These are phyloP conservation scores for Pholis gunnellus DNA, from an alignment of 2,113 vertebrate genomes.

Conservation along the genomic window DNA sequence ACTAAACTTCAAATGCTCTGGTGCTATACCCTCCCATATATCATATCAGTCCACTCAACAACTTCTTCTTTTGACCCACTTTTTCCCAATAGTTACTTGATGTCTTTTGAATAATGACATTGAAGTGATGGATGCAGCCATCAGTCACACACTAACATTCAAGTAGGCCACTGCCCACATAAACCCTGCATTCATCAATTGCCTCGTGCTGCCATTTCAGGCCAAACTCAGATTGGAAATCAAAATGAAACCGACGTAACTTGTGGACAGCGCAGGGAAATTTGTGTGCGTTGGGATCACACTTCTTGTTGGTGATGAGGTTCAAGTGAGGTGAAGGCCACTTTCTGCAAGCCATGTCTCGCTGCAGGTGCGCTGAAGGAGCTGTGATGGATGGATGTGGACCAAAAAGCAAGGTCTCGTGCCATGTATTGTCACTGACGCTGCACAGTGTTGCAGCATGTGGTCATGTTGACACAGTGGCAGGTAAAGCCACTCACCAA, in stretches of 20 bases:
- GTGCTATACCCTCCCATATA: slow-evolving; percentile 31
- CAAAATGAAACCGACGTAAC: slow-evolving; percentile 45
- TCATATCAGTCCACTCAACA: slow-evolving; percentile 57
- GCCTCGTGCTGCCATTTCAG: slow-evolving; percentile 55
- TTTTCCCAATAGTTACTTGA: slow-evolving; percentile 63
- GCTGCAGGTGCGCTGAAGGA: slow-evolving; percentile 13
- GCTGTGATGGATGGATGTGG: slow-evolving; percentile 68
- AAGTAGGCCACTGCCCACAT: slow-evolving; percentile 75
- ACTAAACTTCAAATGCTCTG: slow-evolving; percentile 57
- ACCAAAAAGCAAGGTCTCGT: slow-evolving; percentile 53
- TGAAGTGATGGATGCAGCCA: slow-evolving; percentile 75
- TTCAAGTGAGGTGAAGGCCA: slow-evolving; percentile 52
- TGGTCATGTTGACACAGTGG: slow-evolving; percentile 46
- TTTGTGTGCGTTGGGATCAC: slow-evolving; percentile 10
- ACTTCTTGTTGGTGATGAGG: slow-evolving; percentile 18
- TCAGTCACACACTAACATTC: slow-evolving; percentile 78
- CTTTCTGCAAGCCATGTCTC: neutral
- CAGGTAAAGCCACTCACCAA: slow-evolving; percentile 55
- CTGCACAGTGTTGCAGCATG: slow-evolving; percentile 31
- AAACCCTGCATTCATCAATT: slow-evolving; percentile 72
- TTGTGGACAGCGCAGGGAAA: neutral
- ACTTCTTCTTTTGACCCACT: slow-evolving; percentile 77
- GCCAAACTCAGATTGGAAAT: slow-evolving; percentile 48
- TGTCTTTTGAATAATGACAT: slow-evolving; percentile 73
- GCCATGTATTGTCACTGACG: slow-evolving; percentile 47